Percentiles rank a stretch among this genome's conserved stretches.
Conservation (phyloP, 1,140 invertebrate genomes). For the Ganaspis sp. region DNA sequence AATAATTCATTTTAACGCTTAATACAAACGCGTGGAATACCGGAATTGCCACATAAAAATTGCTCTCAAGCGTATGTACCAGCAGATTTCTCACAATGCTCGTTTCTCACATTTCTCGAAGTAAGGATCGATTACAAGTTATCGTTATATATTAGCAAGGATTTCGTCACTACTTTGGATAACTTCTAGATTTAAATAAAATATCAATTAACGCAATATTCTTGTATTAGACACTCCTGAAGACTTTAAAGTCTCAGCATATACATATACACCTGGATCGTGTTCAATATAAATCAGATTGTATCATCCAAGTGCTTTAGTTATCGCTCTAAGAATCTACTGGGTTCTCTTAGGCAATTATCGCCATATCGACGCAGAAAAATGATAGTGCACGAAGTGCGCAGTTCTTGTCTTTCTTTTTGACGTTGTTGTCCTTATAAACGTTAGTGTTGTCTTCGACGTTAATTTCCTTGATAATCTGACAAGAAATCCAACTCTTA, state of each 20-base stretch:
- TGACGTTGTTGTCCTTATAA: constrained; percentile 45
- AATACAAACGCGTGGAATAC: background rate
- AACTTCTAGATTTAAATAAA: constrained; percentile 57
- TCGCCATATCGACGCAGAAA: constrained; percentile 67
- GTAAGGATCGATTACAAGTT: constrained; percentile 15
- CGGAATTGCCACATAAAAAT: constrained; percentile 20
- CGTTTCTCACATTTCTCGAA: background rate
- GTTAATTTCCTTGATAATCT: constrained; percentile 40
- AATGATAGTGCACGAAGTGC: constrained; percentile 62
- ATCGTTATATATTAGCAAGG: background rate
- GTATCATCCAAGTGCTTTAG: constrained; percentile 63
- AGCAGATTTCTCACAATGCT: background rate
- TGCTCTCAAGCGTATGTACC: background rate
- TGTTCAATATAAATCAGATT: constrained; percentile 72
- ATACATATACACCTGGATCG: constrained; percentile 50
- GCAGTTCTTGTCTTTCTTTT: constrained; percentile 40
- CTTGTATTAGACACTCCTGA: constrained; percentile 34
- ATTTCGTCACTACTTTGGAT: constrained; percentile 32
- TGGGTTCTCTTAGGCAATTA: constrained; percentile 65
- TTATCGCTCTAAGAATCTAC: constrained; percentile 63
- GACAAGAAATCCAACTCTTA: constrained; percentile 49
- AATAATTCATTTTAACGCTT: constrained; percentile 21
- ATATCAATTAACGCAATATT: constrained; percentile 56
- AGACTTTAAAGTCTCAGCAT: constrained; percentile 38
- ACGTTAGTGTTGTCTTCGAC: constrained; percentile 9